phyloP scores from a whole-genome alignment of 2,797 vertebrate genomes.

The Protosalanx chinensis region DNA sequence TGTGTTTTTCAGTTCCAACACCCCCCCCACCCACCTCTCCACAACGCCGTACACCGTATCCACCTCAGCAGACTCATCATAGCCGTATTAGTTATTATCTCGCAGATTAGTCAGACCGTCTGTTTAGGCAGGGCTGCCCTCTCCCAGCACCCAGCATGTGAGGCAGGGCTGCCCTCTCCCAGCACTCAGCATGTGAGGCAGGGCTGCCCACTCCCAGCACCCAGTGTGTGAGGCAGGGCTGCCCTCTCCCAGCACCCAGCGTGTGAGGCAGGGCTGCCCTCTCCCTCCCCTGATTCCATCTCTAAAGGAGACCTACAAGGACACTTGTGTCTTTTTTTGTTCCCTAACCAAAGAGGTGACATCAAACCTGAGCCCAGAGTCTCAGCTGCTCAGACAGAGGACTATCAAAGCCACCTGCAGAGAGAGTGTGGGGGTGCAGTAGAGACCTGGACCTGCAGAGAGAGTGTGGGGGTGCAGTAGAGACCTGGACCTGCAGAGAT shows the following conservation, averaged over 20 bases:
- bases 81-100: constrained; percentile 24
- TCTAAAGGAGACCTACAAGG: too few species aligned
- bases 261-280: constrained; percentile 51
- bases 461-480: constrained; percentile 46
- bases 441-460: constrained; percentile 40
- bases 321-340: constrained; percentile 6
- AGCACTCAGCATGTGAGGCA: too few species aligned
- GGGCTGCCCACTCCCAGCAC: constrained; percentile 35
- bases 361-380: constrained; percentile 28
- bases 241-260: constrained; percentile 32
- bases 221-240: constrained; percentile 53
- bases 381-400: constrained; percentile 67
- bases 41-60: neutral
- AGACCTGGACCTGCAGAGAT: constrained; percentile 56
- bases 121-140: constrained; percentile 41
- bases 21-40: constrained; percentile 3
- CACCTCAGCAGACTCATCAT: constrained; percentile 4
- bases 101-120: constrained; percentile 18
- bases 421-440: constrained; percentile 53
- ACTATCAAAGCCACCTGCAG: constrained; percentile 56
- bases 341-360: constrained; percentile 30
- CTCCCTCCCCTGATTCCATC: too few species aligned
- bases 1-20: constrained; percentile 21
- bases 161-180: constrained; percentile 45
- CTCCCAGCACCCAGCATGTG: too few species aligned